Evolutionary conservation across 2,797 vertebrate genomes (phyloP).

Genomic region (Sebastes hubbsi): DNA sequence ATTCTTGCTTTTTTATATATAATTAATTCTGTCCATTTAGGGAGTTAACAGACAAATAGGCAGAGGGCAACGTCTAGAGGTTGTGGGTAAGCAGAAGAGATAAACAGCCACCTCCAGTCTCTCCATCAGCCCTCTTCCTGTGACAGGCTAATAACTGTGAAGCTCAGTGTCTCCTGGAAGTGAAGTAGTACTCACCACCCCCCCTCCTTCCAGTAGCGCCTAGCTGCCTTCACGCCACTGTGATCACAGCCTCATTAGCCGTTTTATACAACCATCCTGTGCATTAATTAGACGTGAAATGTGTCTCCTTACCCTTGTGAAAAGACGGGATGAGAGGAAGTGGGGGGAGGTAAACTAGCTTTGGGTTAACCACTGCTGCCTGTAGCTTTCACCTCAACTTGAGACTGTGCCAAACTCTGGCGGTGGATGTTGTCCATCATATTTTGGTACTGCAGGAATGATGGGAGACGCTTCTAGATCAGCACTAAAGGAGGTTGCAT

Average conservation of each 20-base stretch:
- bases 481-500: slow-evolving; percentile 3
- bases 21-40: neutral
- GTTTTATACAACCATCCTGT: slow-evolving; percentile 91
- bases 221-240: slow-evolving; percentile 87
- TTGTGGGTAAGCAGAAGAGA: slow-evolving; percentile 6
- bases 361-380: slow-evolving; percentile 81
- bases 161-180: slow-evolving; percentile 84
- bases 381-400: slow-evolving; percentile 72
- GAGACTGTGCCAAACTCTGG: slow-evolving; percentile 19
- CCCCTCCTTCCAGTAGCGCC: slow-evolving; percentile 27
- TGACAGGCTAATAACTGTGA: slow-evolving; percentile 89
- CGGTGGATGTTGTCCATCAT: slow-evolving; percentile 11
- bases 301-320: slow-evolving; percentile 83
- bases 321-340: slow-evolving; percentile 72
- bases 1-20: neutral
- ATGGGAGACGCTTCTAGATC: neutral
- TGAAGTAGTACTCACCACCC: slow-evolving; percentile 49
- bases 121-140: slow-evolving; percentile 51
- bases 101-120: slow-evolving; percentile 37
- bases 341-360: slow-evolving; percentile 82
- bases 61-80: neutral
- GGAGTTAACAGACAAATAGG: neutral
- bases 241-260: slow-evolving; percentile 94
- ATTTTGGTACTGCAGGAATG: neutral
- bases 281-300: slow-evolving; percentile 96